Base-by-base conservation (phyloP, 2,113 vertebrate genomes). In the Damaliscus lunatus region DNA sequence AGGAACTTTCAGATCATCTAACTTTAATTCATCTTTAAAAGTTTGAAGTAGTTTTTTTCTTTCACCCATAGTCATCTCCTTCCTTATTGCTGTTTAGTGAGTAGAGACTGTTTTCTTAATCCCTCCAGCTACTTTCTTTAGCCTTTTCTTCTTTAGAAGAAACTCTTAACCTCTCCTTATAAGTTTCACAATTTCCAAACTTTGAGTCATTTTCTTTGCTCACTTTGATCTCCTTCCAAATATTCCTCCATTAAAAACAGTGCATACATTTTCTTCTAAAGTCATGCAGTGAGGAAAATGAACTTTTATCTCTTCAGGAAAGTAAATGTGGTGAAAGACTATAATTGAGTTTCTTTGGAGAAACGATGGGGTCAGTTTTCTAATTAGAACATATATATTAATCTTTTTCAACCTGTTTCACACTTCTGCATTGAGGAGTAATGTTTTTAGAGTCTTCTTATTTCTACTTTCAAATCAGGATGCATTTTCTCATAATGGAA, bases 161-260 rank as follows among this genome's bases (percentile, higher is more conserved):
- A 64, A 77, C 48, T 87, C 89, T 40, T 48, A 88, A 52, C 15
- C 5, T 67, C 43, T 55, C 5, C 27, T 48, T 52, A 3, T 31
- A 90, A 59, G n/a, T 87, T 86, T 83, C 62, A 74, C 10, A 53
- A 0, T 92, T 89, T 91, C 53, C 60, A 87, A 31, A n/a, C 84
- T 87, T 43, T 21, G 43, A 25, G 52, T 96, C 88, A 78, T 92
- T 86, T 94, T 55, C 83, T 94, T 84, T 40, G 16, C 57, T 91
- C 3, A 10, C 64, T 96, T 82, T 87, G 64, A 82, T 94, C 60
- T 64, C 3, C 74, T 17, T 86, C 33, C 19, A 46, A 67, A 48
- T 90, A 77, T 10, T 33, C 16, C 43, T 88, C 23, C 14, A 53
- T 84, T 90, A 60, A 96, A n/a, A 27, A 27, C 19, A 43, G 86